A percentile compares a stretch with the other conserved stretches of the same genome.
phyloP scores from a whole-genome alignment of 2,888 invertebrate species.

The Pteria penguin region DNA sequence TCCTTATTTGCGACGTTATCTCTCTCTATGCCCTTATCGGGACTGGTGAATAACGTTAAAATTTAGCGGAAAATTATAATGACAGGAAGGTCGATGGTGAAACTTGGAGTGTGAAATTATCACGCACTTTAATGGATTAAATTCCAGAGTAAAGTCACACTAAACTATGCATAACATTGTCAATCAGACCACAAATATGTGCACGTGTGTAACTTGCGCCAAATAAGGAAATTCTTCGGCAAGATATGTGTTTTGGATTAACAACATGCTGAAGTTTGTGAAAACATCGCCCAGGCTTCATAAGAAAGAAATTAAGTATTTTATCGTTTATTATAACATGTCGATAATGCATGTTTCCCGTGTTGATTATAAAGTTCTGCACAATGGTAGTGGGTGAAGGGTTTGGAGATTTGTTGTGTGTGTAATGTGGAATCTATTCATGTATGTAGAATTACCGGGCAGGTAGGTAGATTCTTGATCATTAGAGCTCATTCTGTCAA shows the following conservation, averaged over 20 bases:
- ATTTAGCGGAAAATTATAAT: not conserved
- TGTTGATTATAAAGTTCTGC: too few relatives aligned
- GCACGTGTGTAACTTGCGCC: not conserved
- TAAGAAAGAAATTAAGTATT: constrained; percentile 44
- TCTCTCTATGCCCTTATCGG: too few relatives aligned
- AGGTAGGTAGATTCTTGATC: too few relatives aligned
- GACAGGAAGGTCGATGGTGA: not conserved
- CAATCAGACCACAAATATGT: not conserved
- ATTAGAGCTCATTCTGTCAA: too few relatives aligned
- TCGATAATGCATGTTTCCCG: too few relatives aligned
- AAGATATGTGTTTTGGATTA: too few relatives aligned
- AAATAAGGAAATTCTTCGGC: not conserved
- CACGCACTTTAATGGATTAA: not conserved
- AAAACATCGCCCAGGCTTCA: constrained; percentile 37
- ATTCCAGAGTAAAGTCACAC: not conserved
- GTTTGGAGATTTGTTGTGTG: too few relatives aligned
- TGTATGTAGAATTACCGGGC: too few relatives aligned
- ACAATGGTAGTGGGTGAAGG: too few relatives aligned
- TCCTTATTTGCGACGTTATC: too few relatives aligned
- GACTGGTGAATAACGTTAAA: not conserved
- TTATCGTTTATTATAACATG: too few relatives aligned
- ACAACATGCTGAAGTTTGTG: constrained; percentile 42
- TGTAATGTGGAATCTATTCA: too few relatives aligned
- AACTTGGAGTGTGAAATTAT: not conserved
- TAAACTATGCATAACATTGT: not conserved